These are phyloP conservation scores for Alviniconcha marisindica DNA, from an alignment of 1,140 invertebrate species.

Conservation along the genomic window DNA sequence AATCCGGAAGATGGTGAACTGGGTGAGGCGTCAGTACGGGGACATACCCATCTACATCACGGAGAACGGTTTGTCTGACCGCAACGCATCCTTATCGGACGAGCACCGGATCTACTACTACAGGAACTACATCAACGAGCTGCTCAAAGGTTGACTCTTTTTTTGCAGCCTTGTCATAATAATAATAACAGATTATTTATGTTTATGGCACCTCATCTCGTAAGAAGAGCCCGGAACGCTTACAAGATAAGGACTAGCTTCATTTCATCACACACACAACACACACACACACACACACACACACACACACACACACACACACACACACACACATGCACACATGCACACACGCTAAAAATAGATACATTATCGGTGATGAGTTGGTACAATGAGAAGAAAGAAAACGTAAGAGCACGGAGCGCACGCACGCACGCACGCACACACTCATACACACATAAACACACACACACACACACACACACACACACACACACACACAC, in stretches of 20 bases:
- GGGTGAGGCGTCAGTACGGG: constrained; percentile 81
- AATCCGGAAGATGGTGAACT: constrained; percentile 82
- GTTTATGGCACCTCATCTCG: too few species aligned
- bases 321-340: neutral
- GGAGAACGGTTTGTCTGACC: constrained; percentile 83
- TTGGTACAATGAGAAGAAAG: too few species aligned
- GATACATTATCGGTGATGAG: too few species aligned
- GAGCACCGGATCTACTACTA: constrained; percentile 78
- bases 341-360: too few species aligned
- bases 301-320: neutral
- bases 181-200: too few species aligned
- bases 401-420: too few species aligned
- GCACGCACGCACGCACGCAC: neutral
- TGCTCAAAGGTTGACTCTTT: constrained; percentile 81
- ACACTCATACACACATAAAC: neutral
- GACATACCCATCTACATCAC: constrained; percentile 82
- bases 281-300: neutral
- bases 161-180: too few species aligned
- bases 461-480: constrained; percentile 27
- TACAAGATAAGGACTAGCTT: too few species aligned
- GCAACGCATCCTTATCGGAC: constrained; percentile 77
- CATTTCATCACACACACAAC: too few species aligned
- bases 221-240: too few species aligned
- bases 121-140: constrained; percentile 80
- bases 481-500: constrained; percentile 11